phyloP scores from a whole-genome alignment of 2,797 vertebrate species.

The Channallabes apus region DNA sequence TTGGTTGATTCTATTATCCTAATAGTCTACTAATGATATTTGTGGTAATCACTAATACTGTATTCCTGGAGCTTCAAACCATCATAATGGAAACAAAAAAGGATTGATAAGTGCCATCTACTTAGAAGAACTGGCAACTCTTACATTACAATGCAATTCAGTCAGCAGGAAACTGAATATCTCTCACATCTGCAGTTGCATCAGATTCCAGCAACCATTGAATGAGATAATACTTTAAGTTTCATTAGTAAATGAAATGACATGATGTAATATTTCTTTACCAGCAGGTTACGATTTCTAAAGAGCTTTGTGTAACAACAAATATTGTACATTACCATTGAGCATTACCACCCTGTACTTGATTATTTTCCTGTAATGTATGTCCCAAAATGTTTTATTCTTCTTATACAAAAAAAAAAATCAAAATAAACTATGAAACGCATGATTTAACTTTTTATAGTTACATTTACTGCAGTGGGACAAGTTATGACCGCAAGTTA shows the following conservation, averaged over 20 bases:
- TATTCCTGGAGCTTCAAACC: neutral
- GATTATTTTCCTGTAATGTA: neutral
- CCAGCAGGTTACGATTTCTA: neutral
- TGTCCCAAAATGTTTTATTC: neutral
- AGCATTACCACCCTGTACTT: neutral
- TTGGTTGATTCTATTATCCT: neutral
- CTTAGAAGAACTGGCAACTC: neutral
- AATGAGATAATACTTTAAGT: neutral
- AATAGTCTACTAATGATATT: neutral
- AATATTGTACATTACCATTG: neutral
- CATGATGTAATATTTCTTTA: neutral
- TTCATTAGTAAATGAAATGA: neutral
- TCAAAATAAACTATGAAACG: neutral
- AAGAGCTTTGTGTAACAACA: neutral
- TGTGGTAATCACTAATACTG: neutral
- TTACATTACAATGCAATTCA: neutral
- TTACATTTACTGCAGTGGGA: neutral
- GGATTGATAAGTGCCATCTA: neutral
- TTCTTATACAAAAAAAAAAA: neutral
- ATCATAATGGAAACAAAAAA: neutral
- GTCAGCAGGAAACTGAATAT: neutral
- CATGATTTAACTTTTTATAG: neutral
- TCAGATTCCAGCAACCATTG: neutral
- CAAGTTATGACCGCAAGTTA: too few species aligned
- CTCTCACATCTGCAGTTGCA: neutral